A percentile compares a stretch with the other conserved stretches of the same genome.
Conservation (phyloP, 2,888 invertebrate genomes). For the Stenodema calcarata region DNA sequence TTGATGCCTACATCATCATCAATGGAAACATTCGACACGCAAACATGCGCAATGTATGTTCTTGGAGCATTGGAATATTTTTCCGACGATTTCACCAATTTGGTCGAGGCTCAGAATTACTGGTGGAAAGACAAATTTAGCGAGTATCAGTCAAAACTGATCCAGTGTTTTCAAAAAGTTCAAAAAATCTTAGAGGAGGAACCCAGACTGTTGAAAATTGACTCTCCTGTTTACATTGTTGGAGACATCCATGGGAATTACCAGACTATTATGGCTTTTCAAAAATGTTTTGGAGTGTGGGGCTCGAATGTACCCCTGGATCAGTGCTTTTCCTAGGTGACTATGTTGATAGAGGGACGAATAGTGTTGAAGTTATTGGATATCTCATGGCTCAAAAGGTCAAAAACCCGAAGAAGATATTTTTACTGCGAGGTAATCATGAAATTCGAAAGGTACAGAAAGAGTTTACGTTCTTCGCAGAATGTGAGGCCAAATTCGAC, state of each 20-base stretch:
- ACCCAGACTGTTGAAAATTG: constrained; percentile 65
- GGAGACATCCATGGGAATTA: constrained; percentile 81
- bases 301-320: constrained; percentile 70
- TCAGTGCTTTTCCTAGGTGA: constrained; percentile 76
- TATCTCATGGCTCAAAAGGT: constrained; percentile 76
- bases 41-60: background rate
- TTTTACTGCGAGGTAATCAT: constrained; percentile 75
- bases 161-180: constrained; percentile 64
- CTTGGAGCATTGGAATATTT: background rate
- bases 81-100: background rate
- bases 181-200: constrained; percentile 65
- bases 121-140: background rate
- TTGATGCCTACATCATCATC: background rate
- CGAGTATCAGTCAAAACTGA: background rate
- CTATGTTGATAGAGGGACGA: constrained; percentile 76
- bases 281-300: constrained; percentile 74
- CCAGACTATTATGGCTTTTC: constrained; percentile 72
- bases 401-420: constrained; percentile 70
- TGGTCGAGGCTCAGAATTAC: background rate
- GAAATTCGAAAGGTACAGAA: constrained; percentile 77
- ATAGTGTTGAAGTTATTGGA: constrained; percentile 73
- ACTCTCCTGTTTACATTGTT: constrained; percentile 67
- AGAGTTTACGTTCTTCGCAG: constrained; percentile 75
- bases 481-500: constrained; percentile 74
- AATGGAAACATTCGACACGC: background rate